phyloP scores from a whole-genome alignment of 2,113 vertebrate species.

The Hippocampus guttulatus region DNA sequence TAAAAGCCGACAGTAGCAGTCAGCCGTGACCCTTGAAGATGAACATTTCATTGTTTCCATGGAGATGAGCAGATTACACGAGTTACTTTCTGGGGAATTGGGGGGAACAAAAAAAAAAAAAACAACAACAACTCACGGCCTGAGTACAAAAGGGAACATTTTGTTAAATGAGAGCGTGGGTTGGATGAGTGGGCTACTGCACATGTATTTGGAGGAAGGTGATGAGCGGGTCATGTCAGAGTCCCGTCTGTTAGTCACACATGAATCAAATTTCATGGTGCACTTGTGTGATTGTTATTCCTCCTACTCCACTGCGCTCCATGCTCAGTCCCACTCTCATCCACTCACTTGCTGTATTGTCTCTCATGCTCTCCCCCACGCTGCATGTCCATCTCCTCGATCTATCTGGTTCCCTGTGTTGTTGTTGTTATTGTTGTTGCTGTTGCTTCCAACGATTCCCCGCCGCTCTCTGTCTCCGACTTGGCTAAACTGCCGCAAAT shows the following conservation, averaged over 20 bases:
- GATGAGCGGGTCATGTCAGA: slow-evolving; percentile 23
- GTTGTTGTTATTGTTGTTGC: slow-evolving; percentile 11
- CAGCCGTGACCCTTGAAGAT: slow-evolving; percentile 13
- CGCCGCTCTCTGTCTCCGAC: slow-evolving; percentile 33
- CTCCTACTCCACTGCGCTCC: background rate
- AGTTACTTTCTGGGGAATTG: slow-evolving; percentile 5
- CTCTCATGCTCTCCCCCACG: background rate
- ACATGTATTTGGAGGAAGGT: background rate
- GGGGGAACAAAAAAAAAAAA: too few relatives aligned
- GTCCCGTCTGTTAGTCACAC: slow-evolving; percentile 51
- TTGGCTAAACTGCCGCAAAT: slow-evolving; percentile 53
- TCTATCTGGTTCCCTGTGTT: slow-evolving; percentile 9
- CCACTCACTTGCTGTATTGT: slow-evolving; percentile 3
- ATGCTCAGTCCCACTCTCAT: background rate
- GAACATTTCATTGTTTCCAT: slow-evolving; percentile 42
- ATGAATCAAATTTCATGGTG: slow-evolving; percentile 21
- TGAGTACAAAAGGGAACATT: background rate
- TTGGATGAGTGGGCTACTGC: background rate
- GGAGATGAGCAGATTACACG: slow-evolving; percentile 41
- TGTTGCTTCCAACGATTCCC: slow-evolving; percentile 11
- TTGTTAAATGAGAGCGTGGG: slow-evolving; percentile 3
- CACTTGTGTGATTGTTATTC: slow-evolving; percentile 3
- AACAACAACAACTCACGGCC: background rate
- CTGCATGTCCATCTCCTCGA: background rate
- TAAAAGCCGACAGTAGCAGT: background rate